phyloP scores from a whole-genome alignment of 2,113 vertebrate genomes.

The Aleadryas rufinucha region DNA sequence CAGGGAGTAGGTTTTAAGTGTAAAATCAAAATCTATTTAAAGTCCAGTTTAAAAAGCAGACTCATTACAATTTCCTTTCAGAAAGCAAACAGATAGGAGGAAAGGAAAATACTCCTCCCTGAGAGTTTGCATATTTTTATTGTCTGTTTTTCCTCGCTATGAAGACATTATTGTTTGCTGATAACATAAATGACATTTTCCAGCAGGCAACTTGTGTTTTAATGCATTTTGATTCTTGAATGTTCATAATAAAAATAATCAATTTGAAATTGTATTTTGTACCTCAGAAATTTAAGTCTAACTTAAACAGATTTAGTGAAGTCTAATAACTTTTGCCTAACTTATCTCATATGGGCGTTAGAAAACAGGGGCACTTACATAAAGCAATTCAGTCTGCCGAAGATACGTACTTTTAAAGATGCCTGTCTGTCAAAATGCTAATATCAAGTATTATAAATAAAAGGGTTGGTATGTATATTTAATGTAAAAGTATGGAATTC shows the following conservation, averaged over 20 bases:
- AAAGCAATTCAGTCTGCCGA: background rate
- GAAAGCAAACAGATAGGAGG: background rate
- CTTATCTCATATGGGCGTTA: rapidly evolving
- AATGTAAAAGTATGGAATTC: background rate
- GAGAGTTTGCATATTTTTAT: background rate
- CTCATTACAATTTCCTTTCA: background rate
- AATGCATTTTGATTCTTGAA: background rate
- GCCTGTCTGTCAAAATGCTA: background rate
- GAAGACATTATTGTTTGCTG: background rate
- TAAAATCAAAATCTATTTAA: background rate
- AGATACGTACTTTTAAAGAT: background rate
- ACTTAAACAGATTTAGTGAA: background rate
- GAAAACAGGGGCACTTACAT: background rate
- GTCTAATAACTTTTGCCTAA: background rate
- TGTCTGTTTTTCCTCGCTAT: background rate
- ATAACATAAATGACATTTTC: background rate
- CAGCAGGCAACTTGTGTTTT: background rate
- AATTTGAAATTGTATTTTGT: background rate
- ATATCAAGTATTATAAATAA: background rate
- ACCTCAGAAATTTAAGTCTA: background rate
- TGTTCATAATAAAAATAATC: background rate
- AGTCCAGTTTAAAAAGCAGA: background rate
- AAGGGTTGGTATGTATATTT: background rate
- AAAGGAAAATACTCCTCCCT: background rate
- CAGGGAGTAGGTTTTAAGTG: background rate